Evolutionary conservation across 1,140 invertebrate genomes (phyloP), one percentile per base, ranked within the genome.

Genomic region (Latrodectus geometricus): DNA sequence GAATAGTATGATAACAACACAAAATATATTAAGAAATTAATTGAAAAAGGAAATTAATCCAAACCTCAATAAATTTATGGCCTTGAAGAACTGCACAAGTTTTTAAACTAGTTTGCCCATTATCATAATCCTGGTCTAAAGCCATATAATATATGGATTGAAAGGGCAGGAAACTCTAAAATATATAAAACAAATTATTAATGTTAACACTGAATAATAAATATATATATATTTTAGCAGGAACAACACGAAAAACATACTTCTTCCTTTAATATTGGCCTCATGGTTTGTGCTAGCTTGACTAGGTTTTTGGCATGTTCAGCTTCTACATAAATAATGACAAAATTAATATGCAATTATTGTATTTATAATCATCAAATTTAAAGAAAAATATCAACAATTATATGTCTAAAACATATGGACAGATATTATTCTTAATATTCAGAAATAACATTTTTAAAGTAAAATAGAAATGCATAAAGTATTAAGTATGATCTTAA

Each of bases 61-160:
- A 65, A 87, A 93, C 92, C 91, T 93, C 92, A 20, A 93, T 89
- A 91, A 93, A 93, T 87, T 93, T 93, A 54, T 91, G 90, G 8
- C 92, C 91, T 70, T 93, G 91, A 68, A 93, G 89, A 14, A 93
- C 88, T 66, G 90, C 90, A 89, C 92, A 92, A 9, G 92, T 93
- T 20, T 91, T 91, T 80, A 92, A 90, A 82, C 90, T 90, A 15
- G 90, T 91, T 82, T 90, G 91, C 76, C 91, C 90, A 90, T 92
- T 93, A 75, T 93, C 93, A 73, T 91, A 89, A 90, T 94, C 93
- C 90, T 93, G 92, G 88, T 92, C 92, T 74, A 93, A 88, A 8
- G 92, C 92, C 84, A 91, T 92, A 88, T 92, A 93, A 88, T 92
- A 94, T 23, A 93, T 91, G 9, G 92, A 92, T 89, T 94, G 93